Conservation (phyloP, 1,140 invertebrate species). For the Cyclina sinensis region DNA sequence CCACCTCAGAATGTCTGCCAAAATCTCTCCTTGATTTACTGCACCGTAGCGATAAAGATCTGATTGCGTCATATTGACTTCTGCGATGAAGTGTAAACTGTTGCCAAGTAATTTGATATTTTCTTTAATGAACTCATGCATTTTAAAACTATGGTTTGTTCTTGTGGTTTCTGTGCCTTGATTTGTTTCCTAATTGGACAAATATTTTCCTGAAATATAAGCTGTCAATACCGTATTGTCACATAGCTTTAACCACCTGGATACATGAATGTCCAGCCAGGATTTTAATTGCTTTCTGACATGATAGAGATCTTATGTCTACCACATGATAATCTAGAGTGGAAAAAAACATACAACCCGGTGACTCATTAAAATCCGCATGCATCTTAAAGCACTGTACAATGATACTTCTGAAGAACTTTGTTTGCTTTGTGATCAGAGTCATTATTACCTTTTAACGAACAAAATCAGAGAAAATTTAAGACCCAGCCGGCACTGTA, state of each 20-base stretch:
- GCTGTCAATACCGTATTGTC: conserved; percentile 7
- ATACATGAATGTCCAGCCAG: not conserved
- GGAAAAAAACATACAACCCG: no score
- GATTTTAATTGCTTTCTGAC: not conserved
- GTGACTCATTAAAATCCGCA: no score
- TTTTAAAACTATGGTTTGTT: not conserved
- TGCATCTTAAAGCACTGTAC: no score
- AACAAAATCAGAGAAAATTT: no score
- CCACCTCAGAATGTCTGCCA: no score
- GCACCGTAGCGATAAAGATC: no score
- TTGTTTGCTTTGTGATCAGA: no score
- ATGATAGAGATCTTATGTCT: not conserved
- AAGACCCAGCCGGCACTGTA: no score
- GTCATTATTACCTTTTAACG: no score
- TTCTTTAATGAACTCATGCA: not conserved
- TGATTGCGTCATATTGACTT: not conserved
- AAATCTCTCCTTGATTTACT: no score
- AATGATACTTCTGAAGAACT: no score
- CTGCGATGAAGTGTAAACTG: not conserved
- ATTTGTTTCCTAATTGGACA: not conserved
- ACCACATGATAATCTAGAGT: no score
- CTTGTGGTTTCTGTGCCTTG: not conserved
- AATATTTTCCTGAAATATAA: conserved; percentile 6
- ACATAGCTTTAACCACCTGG: not conserved
- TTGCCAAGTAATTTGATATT: not conserved